Evolutionary conservation across 2,888 invertebrate genomes (phyloP).

Genomic region (Plagodis pulveraria): DNA sequence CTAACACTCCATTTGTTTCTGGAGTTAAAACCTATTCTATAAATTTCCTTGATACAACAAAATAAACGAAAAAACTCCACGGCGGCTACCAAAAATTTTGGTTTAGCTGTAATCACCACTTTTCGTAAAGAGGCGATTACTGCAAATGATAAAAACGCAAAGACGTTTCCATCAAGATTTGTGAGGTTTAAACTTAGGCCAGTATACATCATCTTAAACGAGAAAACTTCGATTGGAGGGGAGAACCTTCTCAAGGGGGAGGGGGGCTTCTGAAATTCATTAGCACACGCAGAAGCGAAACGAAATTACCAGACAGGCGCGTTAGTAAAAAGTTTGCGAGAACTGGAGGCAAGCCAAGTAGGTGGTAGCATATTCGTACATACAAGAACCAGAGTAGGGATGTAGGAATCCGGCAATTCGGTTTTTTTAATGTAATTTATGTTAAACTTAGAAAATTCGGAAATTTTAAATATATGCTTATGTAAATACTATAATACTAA

Average conservation of each 20-base stretch:
- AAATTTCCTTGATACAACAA: no score
- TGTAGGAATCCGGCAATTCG: neutral
- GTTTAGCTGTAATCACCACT: slow-evolving; percentile 14
- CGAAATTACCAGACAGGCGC: slow-evolving; percentile 56
- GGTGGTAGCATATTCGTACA: slow-evolving; percentile 27
- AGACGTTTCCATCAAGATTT: slow-evolving; percentile 39
- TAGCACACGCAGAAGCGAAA: slow-evolving; percentile 64
- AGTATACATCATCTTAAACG: slow-evolving; percentile 72
- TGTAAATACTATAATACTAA: no score
- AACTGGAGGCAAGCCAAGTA: slow-evolving; percentile 44
- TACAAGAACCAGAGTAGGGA: slow-evolving; percentile 22
- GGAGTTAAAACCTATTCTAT: no score
- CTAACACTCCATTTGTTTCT: no score
- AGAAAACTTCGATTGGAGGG: slow-evolving; percentile 78
- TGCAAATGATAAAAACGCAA: slow-evolving; percentile 19
- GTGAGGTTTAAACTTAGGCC: slow-evolving; percentile 42
- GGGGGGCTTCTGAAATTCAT: slow-evolving; percentile 73
- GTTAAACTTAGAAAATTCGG: no score
- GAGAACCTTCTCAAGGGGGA: slow-evolving; percentile 43
- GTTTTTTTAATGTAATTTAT: neutral
- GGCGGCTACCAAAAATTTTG: no score
- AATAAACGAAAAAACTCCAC: no score
- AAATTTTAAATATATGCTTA: no score
- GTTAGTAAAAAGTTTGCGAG: slow-evolving; percentile 59
- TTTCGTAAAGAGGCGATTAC: slow-evolving; percentile 22